Evolutionary conservation across 1,140 invertebrate genomes (phyloP), one percentile per base, ranked within the genome.

Genomic region (Mycetomoellerius zeteki): DNA sequence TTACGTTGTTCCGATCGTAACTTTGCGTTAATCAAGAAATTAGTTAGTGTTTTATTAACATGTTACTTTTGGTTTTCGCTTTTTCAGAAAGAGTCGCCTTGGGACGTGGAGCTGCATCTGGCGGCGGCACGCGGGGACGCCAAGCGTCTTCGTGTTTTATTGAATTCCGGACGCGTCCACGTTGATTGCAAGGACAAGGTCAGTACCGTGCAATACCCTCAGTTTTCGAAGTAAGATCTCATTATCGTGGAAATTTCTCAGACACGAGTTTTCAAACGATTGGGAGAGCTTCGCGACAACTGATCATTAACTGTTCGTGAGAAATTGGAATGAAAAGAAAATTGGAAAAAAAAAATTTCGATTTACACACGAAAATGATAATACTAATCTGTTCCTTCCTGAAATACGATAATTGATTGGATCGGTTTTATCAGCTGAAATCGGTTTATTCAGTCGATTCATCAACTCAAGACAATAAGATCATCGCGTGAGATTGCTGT

Each of bases 111-210:
- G 95, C 96, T 99, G 90, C 98, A 99, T 95, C 95, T 98, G 93
- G 98, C 98, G 27, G 98, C 98, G 19, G 96, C 98, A 71, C 96
- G 97, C 78, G 98, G 98, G 3, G 98, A 99, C 94, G 96, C 97
- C 52, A 96, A 97, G 52, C 96, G 96, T 64, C 96, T 99, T 72
- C 96, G 96, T 75, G 96, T 97, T 89, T 96, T 99, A n/a, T 96
- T 99, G 77, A 98, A 99, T 94, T 98, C 97, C 65, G 98, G 98
- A 71, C 98, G 98, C 92, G 98, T 99, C 58, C 98, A 99, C 96
- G 98, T 99, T 50, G 98, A 99, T 95, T 99, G 98, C 90, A 97
- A 97, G 94, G 98, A 99, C 95, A 97, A 98, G 97, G 98, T 99
- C 95, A 96, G 95, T 94, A 81, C n/a, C 21, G 8, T n/a, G 3